phyloP scores from a whole-genome alignment of 1,140 invertebrate genomes.

The Leptinotarsa texana region DNA sequence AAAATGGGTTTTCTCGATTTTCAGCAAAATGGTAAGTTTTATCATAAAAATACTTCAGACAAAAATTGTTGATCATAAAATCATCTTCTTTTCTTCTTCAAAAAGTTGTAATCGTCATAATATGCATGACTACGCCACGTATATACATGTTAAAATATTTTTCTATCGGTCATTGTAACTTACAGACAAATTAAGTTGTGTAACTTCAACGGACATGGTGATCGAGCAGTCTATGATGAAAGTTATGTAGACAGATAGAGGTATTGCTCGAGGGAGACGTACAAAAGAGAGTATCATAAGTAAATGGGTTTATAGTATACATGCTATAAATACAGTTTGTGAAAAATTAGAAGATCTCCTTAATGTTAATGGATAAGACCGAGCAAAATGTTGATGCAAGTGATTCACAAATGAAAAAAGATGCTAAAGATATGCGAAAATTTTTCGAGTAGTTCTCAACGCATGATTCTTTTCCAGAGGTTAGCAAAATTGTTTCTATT shows the following conservation, averaged over 20 bases:
- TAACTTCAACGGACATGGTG: slow-evolving; percentile 42
- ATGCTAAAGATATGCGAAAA: slow-evolving; percentile 14
- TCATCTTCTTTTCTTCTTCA: too few relatives aligned
- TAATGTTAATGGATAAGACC: slow-evolving; percentile 46
- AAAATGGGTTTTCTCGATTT: too few relatives aligned
- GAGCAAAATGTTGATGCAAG: slow-evolving; percentile 56
- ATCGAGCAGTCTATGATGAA: slow-evolving; percentile 55
- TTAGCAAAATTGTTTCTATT: not conserved
- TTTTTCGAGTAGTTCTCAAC: slow-evolving; percentile 8
- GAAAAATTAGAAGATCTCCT: slow-evolving; percentile 51
- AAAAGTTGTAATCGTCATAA: too few relatives aligned
- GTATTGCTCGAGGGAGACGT: too few relatives aligned
- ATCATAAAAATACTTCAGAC: too few relatives aligned
- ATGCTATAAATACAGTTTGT: slow-evolving; percentile 45
- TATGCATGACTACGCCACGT: too few relatives aligned
- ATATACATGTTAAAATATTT: too few relatives aligned
- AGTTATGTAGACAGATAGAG: slow-evolving; percentile 54
- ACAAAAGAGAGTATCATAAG: slow-evolving; percentile 50
- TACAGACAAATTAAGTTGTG: slow-evolving; percentile 34
- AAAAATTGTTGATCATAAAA: too few relatives aligned
- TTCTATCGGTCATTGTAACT: too few relatives aligned
- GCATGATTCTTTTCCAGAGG: not conserved
- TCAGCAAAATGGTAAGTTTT: too few relatives aligned
- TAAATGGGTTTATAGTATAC: slow-evolving; percentile 51
- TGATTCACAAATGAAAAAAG: slow-evolving; percentile 37